phyloP scores from a whole-genome alignment of 2,888 invertebrate genomes.

The Drepanosiphum platanoidis region DNA sequence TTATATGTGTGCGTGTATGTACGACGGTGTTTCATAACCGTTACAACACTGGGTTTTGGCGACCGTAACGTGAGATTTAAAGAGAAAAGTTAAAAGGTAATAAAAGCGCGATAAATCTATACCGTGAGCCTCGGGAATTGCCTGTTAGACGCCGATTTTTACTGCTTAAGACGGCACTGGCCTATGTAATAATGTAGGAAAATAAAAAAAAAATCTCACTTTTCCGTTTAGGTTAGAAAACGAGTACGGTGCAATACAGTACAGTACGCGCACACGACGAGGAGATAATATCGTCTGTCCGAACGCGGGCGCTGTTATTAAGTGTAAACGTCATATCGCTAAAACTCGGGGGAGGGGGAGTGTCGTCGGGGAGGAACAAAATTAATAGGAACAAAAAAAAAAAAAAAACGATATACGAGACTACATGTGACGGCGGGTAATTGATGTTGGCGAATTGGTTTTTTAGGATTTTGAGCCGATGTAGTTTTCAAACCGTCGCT shows the following conservation, averaged over 20 bases:
- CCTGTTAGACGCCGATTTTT: conserved; percentile 6
- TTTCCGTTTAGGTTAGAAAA: not conserved
- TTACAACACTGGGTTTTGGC: not conserved
- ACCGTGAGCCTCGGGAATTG: not conserved
- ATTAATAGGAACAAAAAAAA: not conserved
- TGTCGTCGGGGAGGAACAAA: no score
- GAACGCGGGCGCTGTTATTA: conserved; percentile 5
- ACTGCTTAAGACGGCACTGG: not conserved
- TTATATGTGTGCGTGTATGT: not conserved
- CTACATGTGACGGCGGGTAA: no score
- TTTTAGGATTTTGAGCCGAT: no score
- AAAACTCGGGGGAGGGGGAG: no score
- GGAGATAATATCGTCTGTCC: not conserved
- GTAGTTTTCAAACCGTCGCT: no score
- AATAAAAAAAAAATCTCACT: conserved; percentile 1
- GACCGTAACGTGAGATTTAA: not conserved
- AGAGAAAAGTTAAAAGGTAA: conserved; percentile 33
- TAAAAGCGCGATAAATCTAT: conserved; percentile 29
- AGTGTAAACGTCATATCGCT: not conserved
- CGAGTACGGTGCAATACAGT: not conserved
- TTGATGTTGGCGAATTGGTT: no score
- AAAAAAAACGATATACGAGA: no score
- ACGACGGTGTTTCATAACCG: not conserved
- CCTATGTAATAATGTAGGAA: not conserved
- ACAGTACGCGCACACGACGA: not conserved